These are phyloP conservation scores for Halocynthia aurantium DNA, from an alignment of 23 tunicate genomes.

Conservation along the genomic window DNA sequence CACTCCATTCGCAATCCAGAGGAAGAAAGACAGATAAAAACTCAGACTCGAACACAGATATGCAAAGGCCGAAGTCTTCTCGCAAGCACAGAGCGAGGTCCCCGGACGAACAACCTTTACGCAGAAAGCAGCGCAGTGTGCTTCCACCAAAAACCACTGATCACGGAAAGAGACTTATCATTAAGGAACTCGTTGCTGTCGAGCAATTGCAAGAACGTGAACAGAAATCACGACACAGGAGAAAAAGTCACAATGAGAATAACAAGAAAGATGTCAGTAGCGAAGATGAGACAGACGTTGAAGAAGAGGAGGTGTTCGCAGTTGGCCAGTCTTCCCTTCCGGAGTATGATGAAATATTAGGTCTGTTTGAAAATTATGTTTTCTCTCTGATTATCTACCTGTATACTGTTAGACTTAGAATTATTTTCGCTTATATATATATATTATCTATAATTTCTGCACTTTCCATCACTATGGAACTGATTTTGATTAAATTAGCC, in stretches of 20 bases:
- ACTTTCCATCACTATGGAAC: too few species aligned
- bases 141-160: background rate
- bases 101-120: background rate
- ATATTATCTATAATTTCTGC: too few species aligned
- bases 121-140: background rate
- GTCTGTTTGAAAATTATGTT: slow-evolving; percentile 1
- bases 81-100: background rate
- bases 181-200: background rate
- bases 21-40: background rate
- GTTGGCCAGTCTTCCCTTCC: slow-evolving; percentile 1
- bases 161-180: too few species aligned
- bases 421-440: too few species aligned
- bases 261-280: slow-evolving; percentile 1
- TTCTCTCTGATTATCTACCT: background rate
- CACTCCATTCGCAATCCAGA: background rate
- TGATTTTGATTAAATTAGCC: too few species aligned
- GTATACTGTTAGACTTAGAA: too few species aligned
- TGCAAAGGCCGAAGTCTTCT: too few species aligned
- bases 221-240: background rate
- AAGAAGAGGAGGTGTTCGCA: slow-evolving; percentile 11
- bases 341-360: slow-evolving; percentile 27
- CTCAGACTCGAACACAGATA: background rate
- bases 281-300: background rate
- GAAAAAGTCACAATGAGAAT: background rate
- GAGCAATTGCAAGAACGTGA: background rate